Percentiles rank a stretch among this genome's conserved stretches.
Conservation (phyloP, 1,140 invertebrate genomes). For the Apis dorsata region DNA sequence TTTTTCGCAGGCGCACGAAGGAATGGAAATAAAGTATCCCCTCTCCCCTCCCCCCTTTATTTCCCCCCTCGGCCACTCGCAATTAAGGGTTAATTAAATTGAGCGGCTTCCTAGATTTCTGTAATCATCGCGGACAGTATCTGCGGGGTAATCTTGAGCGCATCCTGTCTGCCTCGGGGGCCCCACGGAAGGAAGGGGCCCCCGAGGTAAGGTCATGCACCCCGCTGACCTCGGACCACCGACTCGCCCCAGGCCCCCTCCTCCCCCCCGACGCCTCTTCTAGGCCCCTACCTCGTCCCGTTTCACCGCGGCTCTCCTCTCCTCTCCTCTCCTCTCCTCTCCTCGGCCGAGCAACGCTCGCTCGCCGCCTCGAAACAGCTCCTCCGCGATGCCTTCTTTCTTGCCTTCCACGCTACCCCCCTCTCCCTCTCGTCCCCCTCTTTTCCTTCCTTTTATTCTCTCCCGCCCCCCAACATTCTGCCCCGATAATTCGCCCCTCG, state of each 20-base stretch:
- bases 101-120: constrained; percentile 78
- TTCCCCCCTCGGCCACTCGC: constrained; percentile 52
- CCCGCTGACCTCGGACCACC: constrained; percentile 79
- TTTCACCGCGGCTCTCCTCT: constrained; percentile 27
- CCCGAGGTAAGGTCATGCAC: constrained; percentile 79
- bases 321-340: constrained; percentile 5
- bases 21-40: too few species aligned
- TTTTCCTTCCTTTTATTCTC: constrained; percentile 6
- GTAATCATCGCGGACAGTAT: constrained; percentile 79
- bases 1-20: too few species aligned
- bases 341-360: not conserved
- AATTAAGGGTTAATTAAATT: constrained; percentile 77
- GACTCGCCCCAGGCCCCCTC: constrained; percentile 63
- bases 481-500: too few species aligned
- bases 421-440: constrained; percentile 4
- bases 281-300: constrained; percentile 51
- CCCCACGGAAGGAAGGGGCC: constrained; percentile 79
- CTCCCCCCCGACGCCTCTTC: constrained; percentile 38
- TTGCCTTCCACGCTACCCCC: not conserved
- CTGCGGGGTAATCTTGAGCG: constrained; percentile 77
- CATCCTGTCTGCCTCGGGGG: constrained; percentile 78
- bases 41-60: too few species aligned
- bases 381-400: not conserved
- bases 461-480: too few species aligned
- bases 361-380: too few species aligned